Percentiles rank a stretch among this genome's conserved stretches.
phyloP scores from a whole-genome alignment of 2,888 invertebrate genomes.

The Colletes collaris region DNA sequence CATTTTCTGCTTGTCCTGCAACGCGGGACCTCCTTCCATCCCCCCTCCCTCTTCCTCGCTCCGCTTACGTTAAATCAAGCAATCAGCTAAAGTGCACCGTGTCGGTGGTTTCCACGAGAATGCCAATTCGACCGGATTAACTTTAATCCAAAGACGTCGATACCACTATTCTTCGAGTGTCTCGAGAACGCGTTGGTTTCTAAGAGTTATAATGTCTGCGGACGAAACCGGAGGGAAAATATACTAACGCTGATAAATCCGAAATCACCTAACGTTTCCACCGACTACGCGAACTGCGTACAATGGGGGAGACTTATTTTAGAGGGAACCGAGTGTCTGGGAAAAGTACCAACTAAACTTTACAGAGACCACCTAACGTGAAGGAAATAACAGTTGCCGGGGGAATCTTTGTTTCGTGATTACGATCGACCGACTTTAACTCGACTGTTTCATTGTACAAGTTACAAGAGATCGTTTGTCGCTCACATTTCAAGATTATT shows the following conservation, averaged over 20 bases:
- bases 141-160: constrained; percentile 58
- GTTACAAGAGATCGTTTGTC: no score
- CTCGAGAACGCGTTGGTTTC: constrained; percentile 15
- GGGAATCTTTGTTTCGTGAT: background rate
- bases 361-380: no score
- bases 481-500: no score
- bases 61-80: constrained; percentile 68
- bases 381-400: background rate
- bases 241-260: background rate
- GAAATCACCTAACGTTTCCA: no score
- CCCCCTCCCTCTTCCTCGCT: background rate
- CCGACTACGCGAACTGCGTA: no score
- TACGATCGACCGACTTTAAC: no score
- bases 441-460: no score
- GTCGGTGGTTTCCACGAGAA: constrained; percentile 53
- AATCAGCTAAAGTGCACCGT: constrained; percentile 69
- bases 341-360: no score
- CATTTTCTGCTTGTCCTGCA: constrained; percentile 45
- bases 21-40: constrained; percentile 7
- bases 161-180: constrained; percentile 52
- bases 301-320: no score
- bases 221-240: constrained; percentile 19
- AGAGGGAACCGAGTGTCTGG: no score
- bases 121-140: constrained; percentile 60
- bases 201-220: constrained; percentile 36